These are phyloP conservation scores for Cephus pygmeus DNA, from an alignment of 2,888 invertebrate genomes.

Conservation along the genomic window DNA sequence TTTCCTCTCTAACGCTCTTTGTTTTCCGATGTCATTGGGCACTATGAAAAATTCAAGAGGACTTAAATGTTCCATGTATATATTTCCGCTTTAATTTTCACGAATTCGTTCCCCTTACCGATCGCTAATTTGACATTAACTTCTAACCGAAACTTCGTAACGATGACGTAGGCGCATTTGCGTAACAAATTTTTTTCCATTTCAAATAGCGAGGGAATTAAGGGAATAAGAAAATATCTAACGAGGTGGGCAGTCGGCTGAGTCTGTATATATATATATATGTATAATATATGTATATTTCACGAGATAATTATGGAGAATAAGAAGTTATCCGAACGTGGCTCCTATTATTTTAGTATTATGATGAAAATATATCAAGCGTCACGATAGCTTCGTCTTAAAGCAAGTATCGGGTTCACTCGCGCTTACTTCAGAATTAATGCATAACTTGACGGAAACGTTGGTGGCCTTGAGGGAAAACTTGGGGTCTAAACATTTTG, in stretches of 20 bases:
- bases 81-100: not conserved
- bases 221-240: not conserved
- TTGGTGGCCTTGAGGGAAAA: conserved; percentile 23
- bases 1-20: not conserved
- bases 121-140: not conserved
- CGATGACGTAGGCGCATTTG: not conserved
- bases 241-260: not conserved
- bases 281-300: too few relatives aligned
- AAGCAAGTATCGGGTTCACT: not conserved
- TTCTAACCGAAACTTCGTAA: not conserved
- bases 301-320: not conserved
- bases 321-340: not conserved
- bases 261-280: not conserved
- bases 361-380: not conserved
- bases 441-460: conserved; percentile 41
- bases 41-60: not conserved
- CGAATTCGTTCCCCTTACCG: not conserved
- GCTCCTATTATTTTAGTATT: not conserved
- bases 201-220: not conserved
- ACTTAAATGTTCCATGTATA: not conserved
- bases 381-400: not conserved
- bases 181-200: not conserved
- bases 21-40: not conserved
- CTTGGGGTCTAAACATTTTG: conserved; percentile 38
- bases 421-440: not conserved